Percentiles rank a stretch among this genome's conserved stretches.
These are phyloP conservation scores for Cotesia glomerata DNA, from an alignment of 1,140 invertebrate species.

Conservation along the genomic window DNA sequence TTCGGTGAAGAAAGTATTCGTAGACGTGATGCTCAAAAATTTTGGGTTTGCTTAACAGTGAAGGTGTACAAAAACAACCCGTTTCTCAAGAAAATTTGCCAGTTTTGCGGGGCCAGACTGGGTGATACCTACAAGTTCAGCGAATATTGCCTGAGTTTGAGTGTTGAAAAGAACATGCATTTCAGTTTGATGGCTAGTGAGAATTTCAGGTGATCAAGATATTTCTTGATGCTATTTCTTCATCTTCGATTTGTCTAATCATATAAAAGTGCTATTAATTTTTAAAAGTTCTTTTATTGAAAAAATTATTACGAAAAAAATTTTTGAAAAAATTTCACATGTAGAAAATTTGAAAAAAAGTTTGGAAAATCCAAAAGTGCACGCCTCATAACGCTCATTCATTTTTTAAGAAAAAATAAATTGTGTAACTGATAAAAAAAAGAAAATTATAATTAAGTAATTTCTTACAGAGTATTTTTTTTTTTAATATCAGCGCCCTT, in stretches of 20 bases:
- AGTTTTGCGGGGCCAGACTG: constrained; percentile 51
- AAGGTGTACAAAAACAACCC: constrained; percentile 53
- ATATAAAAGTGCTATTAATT: too few relatives aligned
- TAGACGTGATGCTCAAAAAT: constrained; percentile 47
- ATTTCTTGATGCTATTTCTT: constrained; percentile 52
- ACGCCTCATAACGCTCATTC: too few relatives aligned
- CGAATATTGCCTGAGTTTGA: constrained; percentile 43
- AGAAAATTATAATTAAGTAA: too few relatives aligned
- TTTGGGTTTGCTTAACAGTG: constrained; percentile 50
- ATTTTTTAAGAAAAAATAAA: too few relatives aligned
- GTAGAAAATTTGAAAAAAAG: not conserved
- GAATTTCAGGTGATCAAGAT: constrained; percentile 44
- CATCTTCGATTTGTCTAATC: constrained; percentile 35
- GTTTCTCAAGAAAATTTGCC: constrained; percentile 54
- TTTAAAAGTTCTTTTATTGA: too few relatives aligned
- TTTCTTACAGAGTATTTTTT: too few relatives aligned
- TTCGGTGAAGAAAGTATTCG: constrained; percentile 50
- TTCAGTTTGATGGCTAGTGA: constrained; percentile 37
- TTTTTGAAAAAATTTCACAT: too few relatives aligned
- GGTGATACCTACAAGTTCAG: constrained; percentile 52
- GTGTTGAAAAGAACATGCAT: constrained; percentile 49
- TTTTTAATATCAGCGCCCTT: too few relatives aligned
- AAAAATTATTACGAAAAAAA: too few relatives aligned
- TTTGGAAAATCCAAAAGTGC: too few relatives aligned
- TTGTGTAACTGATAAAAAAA: too few relatives aligned